These are phyloP conservation scores for Misgurnus anguillicaudatus DNA, from an alignment of 2,113 vertebrate species.

Conservation along the genomic window DNA sequence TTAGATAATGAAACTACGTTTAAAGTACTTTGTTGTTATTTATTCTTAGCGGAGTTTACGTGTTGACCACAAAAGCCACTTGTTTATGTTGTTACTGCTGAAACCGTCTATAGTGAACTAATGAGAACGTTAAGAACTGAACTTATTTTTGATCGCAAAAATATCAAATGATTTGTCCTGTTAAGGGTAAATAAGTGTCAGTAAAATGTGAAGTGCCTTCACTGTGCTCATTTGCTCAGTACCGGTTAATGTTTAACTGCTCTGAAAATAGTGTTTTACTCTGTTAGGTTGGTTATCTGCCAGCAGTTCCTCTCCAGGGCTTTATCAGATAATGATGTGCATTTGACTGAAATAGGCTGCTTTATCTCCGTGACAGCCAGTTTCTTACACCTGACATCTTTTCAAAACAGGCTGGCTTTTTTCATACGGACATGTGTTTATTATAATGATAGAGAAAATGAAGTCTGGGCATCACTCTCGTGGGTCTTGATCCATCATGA, in stretches of 20 bases:
- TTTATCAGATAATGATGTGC: conserved; percentile 36
- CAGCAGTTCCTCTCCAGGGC: conserved; percentile 16
- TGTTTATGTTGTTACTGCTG: too few relatives aligned
- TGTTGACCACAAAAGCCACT: too few relatives aligned
- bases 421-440: conserved; percentile 6
- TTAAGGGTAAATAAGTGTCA: not conserved
- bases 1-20: too few relatives aligned
- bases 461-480: not conserved
- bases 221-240: conserved; percentile 15
- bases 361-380: conserved; percentile 10
- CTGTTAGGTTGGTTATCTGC: not conserved
- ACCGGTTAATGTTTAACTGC: conserved; percentile 33
- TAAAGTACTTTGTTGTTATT: too few relatives aligned
- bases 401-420: conserved; percentile 6
- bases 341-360: conserved; percentile 19
- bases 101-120: not conserved
- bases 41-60: too few relatives aligned
- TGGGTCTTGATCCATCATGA: not conserved
- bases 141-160: not conserved
- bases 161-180: not conserved
- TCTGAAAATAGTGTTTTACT: conserved; percentile 1
- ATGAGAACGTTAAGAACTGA: not conserved
- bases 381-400: conserved; percentile 14
- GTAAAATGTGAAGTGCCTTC: not conserved
- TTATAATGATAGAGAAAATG: not conserved